These are phyloP conservation scores for Lepidocyrtoides sp. DNA, from an alignment of 2,888 invertebrate species.

Conservation along the genomic window DNA sequence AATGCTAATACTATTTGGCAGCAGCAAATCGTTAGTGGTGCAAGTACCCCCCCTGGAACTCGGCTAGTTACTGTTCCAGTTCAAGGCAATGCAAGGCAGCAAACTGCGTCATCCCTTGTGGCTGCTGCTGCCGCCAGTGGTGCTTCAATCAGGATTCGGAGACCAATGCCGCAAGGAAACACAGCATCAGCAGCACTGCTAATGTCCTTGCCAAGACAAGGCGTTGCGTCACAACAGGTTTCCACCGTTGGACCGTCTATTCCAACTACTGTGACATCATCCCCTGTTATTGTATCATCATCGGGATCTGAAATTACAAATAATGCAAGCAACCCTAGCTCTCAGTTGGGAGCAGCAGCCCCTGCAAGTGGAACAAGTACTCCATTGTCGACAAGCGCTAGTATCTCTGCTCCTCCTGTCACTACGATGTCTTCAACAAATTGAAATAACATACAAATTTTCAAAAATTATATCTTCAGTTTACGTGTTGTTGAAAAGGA, in stretches of 20 bases:
- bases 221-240: constrained; percentile 49
- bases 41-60: constrained; percentile 63
- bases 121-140: constrained; percentile 66
- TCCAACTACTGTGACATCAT: constrained; percentile 37
- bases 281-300: constrained; percentile 43
- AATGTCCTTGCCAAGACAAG: constrained; percentile 77
- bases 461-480: background rate
- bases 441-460: background rate
- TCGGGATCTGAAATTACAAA: constrained; percentile 4
- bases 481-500: too few species aligned
- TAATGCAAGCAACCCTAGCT: background rate
- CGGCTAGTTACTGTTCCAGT: constrained; percentile 78
- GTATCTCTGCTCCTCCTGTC: background rate
- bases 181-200: constrained; percentile 65
- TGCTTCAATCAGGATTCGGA: constrained; percentile 78
- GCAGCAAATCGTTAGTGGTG: constrained; percentile 68
- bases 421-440: constrained; percentile 13
- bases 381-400: background rate
- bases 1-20: constrained; percentile 78
- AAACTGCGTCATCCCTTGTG: constrained; percentile 77
- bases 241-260: constrained; percentile 48
- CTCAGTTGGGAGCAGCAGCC: background rate
- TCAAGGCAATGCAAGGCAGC: constrained; percentile 58
- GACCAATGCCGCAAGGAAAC: constrained; percentile 53
- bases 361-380: background rate